phyloP scores from a whole-genome alignment of 1,140 invertebrate species.

The Brachionus koreanus region DNA sequence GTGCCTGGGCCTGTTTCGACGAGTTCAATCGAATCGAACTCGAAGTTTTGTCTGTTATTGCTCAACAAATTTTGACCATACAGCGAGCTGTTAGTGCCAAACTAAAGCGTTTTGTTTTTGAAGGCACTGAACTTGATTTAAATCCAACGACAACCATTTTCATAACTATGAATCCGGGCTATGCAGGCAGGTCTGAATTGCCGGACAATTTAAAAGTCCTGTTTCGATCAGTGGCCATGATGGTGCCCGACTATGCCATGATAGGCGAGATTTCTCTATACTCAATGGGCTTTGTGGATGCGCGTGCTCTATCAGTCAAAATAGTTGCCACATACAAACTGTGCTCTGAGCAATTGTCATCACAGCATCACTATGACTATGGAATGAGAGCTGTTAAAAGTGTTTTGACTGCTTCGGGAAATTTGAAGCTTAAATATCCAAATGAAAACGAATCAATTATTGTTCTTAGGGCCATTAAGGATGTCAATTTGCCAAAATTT shows the following conservation, averaged over 20 bases:
- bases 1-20: slow-evolving; percentile 45
- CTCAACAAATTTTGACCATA: slow-evolving; percentile 58
- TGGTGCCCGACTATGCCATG: slow-evolving; percentile 60
- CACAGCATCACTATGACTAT: slow-evolving; percentile 60
- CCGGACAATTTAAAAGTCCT: slow-evolving; percentile 60
- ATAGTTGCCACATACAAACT: slow-evolving; percentile 59
- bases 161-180: slow-evolving; percentile 55
- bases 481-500: slow-evolving; percentile 95
- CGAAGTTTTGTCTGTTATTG: slow-evolving; percentile 65
- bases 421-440: slow-evolving; percentile 69
- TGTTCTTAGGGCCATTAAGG: slow-evolving; percentile 77
- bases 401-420: slow-evolving; percentile 58
- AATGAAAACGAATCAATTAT: slow-evolving; percentile 67
- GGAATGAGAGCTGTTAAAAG: slow-evolving; percentile 60
- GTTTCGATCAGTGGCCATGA: slow-evolving; percentile 60
- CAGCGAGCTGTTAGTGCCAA: slow-evolving; percentile 58
- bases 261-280: slow-evolving; percentile 59
- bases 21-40: slow-evolving; percentile 65
- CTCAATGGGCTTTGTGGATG: slow-evolving; percentile 59
- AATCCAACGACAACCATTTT: slow-evolving; percentile 59
- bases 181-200: slow-evolving; percentile 52
- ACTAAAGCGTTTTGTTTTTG: slow-evolving; percentile 54
- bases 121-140: slow-evolving; percentile 56
- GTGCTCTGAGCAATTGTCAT: slow-evolving; percentile 59
- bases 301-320: slow-evolving; percentile 55